Evolutionary conservation across 2,888 invertebrate species (phyloP).

Genomic region (Melieria picta): DNA sequence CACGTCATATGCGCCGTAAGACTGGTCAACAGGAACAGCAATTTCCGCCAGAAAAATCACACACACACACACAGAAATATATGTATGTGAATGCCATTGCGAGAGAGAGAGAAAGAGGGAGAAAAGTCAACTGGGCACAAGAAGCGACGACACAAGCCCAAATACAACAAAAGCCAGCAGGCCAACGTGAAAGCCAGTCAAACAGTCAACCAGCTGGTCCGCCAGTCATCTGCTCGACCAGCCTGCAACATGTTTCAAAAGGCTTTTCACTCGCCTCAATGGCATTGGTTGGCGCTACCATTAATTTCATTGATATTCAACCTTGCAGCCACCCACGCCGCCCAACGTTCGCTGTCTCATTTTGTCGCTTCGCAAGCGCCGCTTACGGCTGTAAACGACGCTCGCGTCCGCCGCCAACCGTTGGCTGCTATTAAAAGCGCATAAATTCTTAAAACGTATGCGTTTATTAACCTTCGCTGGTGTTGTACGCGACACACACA

Average conservation of each 20-base stretch:
- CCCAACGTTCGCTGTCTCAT: background rate
- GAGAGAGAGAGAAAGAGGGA: too few species aligned
- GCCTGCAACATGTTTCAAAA: background rate
- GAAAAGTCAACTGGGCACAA: too few species aligned
- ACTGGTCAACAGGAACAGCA: background rate
- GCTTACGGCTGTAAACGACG: too few species aligned
- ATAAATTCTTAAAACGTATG: slow-evolving; percentile 7
- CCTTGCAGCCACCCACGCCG: background rate
- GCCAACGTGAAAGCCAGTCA: background rate
- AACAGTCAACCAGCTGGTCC: too few species aligned
- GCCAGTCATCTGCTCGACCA: background rate
- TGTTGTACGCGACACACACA: background rate
- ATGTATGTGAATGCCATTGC: background rate
- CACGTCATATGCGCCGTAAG: too few species aligned
- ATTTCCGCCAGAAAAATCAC: background rate
- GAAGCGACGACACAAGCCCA: background rate
- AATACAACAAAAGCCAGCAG: background rate
- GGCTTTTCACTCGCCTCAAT: background rate
- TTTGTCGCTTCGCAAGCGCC: background rate
- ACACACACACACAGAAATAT: background rate
- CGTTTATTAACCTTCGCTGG: background rate
- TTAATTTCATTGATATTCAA: slow-evolving; percentile 6
- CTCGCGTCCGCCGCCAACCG: too few species aligned
- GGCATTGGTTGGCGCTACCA: background rate
- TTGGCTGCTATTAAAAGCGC: slow-evolving; percentile 2